These are phyloP conservation scores for Lamprotornis superbus DNA, from an alignment of 2,113 vertebrate species.

Conservation along the genomic window DNA sequence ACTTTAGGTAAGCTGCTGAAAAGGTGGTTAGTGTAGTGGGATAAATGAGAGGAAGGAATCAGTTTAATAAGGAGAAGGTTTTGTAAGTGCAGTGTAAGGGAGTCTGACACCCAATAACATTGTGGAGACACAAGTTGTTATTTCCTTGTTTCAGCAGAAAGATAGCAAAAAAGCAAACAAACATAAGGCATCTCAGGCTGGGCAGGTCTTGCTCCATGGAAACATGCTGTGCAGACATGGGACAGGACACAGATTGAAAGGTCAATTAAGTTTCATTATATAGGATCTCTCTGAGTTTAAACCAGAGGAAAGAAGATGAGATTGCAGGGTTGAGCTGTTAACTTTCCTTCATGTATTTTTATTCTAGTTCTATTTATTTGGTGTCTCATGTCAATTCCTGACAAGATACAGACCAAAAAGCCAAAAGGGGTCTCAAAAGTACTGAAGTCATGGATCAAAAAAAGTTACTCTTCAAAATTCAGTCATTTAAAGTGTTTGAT, in stretches of 20 bases:
- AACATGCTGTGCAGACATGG: background rate
- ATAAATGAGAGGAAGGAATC: background rate
- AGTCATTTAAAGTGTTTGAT: background rate
- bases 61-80: background rate
- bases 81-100: accelerated
- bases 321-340: background rate
- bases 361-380: background rate
- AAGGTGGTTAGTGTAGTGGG: accelerated
- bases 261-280: background rate
- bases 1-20: background rate
- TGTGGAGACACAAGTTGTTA: background rate
- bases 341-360: background rate
- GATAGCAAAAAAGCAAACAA: background rate
- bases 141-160: constrained; percentile 11
- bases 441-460: background rate
- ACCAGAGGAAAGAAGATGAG: background rate
- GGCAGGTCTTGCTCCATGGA: background rate
- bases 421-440: background rate
- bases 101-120: background rate
- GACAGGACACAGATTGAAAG: background rate
- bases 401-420: background rate
- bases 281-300: background rate
- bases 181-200: background rate
- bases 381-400: background rate
- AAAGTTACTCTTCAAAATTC: background rate